These are phyloP conservation scores for Dioctria linearis DNA, from an alignment of 2,888 invertebrate species.

Conservation along the genomic window DNA sequence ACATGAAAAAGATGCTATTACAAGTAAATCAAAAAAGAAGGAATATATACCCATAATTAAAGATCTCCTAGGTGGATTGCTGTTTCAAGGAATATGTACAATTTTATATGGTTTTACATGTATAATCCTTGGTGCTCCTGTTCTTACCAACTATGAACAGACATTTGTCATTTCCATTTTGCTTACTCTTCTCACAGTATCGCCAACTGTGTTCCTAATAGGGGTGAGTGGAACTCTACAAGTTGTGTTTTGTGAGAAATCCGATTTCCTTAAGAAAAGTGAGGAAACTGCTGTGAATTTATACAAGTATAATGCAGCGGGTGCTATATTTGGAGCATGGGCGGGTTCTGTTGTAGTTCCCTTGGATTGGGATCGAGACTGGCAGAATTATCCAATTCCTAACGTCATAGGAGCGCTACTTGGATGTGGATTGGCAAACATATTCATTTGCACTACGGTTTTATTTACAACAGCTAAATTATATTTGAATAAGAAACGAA, in stretches of 20 bases:
- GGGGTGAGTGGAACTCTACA: slow-evolving; percentile 70
- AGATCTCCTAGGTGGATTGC: slow-evolving; percentile 66
- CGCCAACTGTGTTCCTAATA: slow-evolving; percentile 68
- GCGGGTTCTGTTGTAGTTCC: slow-evolving; percentile 85
- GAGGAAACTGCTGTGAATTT: slow-evolving; percentile 68
- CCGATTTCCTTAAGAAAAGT: slow-evolving; percentile 67
- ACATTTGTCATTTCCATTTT: slow-evolving; percentile 68
- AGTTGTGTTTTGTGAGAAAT: slow-evolving; percentile 69
- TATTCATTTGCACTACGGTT: slow-evolving; percentile 69
- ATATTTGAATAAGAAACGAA: slow-evolving; percentile 67
- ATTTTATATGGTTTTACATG: slow-evolving; percentile 69
- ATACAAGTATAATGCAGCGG: slow-evolving; percentile 69
- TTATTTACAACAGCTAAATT: slow-evolving; percentile 67
- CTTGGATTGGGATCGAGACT: slow-evolving; percentile 88
- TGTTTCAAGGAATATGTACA: slow-evolving; percentile 67
- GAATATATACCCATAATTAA: slow-evolving; percentile 57
- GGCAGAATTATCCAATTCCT: slow-evolving; percentile 84
- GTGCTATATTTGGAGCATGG: slow-evolving; percentile 81
- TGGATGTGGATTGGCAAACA: slow-evolving; percentile 74
- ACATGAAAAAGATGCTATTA: slow-evolving; percentile 61
- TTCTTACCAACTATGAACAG: slow-evolving; percentile 69
- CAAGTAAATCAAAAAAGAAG: slow-evolving; percentile 13
- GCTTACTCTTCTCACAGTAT: slow-evolving; percentile 68
- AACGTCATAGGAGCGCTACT: slow-evolving; percentile 76
- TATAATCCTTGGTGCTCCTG: slow-evolving; percentile 70